Percentiles rank a stretch among this genome's conserved stretches.
phyloP scores from a whole-genome alignment of 2,113 vertebrate species.

The Callaeas wilsoni region DNA sequence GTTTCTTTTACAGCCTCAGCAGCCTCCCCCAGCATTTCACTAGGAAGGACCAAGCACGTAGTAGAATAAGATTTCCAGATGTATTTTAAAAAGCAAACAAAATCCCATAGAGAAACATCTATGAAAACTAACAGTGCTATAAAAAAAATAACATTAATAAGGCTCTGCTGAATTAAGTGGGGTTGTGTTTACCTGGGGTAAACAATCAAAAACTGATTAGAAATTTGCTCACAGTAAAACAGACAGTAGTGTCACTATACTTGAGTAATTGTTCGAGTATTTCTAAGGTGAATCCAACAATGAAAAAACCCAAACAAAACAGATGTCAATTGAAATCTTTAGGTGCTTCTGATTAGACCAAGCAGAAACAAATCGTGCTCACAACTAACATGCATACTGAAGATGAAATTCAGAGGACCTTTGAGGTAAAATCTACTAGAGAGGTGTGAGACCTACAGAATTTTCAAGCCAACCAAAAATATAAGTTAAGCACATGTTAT shows the following conservation, averaged over 20 bases:
- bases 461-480: neutral
- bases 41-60: neutral
- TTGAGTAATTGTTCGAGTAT: neutral
- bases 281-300: neutral
- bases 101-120: neutral
- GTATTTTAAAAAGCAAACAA: neutral
- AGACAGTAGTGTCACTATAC: neutral
- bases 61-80: neutral
- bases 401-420: neutral
- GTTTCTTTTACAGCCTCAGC: neutral
- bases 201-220: neutral
- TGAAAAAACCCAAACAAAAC: accelerated
- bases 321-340: neutral
- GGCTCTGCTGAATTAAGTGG: neutral
- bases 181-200: neutral
- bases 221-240: neutral
- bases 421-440: neutral
- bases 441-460: neutral
- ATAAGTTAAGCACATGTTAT: accelerated
- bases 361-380: neutral
- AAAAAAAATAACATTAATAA: neutral
- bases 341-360: neutral
- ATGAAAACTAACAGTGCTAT: neutral
- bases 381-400: neutral
- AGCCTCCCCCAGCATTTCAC: neutral